These are phyloP conservation scores for Helobdella robusta DNA, from an alignment of 2,888 invertebrate species.

Conservation along the genomic window DNA sequence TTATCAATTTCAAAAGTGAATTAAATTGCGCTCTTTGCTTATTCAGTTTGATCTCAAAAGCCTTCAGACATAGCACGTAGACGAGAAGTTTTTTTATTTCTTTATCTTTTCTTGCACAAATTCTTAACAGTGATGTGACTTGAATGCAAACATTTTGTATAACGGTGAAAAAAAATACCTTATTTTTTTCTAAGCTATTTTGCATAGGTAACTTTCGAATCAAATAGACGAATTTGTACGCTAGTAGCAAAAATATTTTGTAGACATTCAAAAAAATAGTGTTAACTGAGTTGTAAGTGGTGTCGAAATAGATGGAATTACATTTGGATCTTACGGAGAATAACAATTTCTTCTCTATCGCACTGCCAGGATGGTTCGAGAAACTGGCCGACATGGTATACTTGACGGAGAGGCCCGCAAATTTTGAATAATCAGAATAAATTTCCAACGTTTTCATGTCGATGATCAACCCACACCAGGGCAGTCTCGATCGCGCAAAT, in stretches of 20 bases:
- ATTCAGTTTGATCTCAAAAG: slow-evolving; percentile 8
- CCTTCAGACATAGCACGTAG: neutral
- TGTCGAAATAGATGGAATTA: slow-evolving; percentile 22
- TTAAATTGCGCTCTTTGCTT: slow-evolving; percentile 2
- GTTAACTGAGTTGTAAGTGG: slow-evolving; percentile 34
- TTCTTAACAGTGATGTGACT: too few species aligned
- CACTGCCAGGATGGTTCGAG: slow-evolving; percentile 16
- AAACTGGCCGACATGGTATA: slow-evolving; percentile 14
- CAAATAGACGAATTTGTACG: slow-evolving; percentile 34
- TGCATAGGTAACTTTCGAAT: slow-evolving; percentile 23
- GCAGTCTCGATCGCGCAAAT: slow-evolving; percentile 32
- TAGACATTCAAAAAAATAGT: slow-evolving; percentile 34
- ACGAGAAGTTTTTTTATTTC: too few species aligned
- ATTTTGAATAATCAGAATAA: slow-evolving; percentile 35
- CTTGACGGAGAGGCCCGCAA: slow-evolving; percentile 19
- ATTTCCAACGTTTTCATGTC: slow-evolving; percentile 37
- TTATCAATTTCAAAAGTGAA: neutral
- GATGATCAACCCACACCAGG: slow-evolving; percentile 42
- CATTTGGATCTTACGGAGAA: slow-evolving; percentile 19
- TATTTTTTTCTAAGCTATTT: slow-evolving; percentile 22
- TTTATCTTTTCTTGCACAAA: too few species aligned
- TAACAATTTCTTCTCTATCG: slow-evolving; percentile 6
- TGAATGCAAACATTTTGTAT: slow-evolving; percentile 11
- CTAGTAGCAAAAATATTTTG: slow-evolving; percentile 34
- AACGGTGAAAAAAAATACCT: slow-evolving; percentile 26